Conservation (phyloP, 1,140 invertebrate genomes). For the Nautilus pompilius region DNA sequence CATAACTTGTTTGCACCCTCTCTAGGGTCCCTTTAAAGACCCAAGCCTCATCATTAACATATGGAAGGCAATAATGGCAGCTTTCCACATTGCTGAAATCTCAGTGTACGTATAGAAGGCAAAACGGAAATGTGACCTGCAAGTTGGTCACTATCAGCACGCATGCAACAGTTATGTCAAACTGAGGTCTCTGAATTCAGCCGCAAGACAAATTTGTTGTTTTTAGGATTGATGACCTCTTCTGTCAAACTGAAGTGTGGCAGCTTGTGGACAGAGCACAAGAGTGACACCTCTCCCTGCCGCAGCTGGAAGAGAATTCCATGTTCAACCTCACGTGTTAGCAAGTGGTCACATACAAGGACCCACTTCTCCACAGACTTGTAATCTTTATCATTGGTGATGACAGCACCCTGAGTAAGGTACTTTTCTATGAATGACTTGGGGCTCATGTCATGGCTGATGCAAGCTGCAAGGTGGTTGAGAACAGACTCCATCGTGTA, state of each 20-base stretch:
- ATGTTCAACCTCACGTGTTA: constrained; percentile 75
- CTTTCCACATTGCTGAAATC: no score
- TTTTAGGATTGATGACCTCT: constrained; percentile 92
- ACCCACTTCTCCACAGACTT: constrained; percentile 72
- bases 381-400: constrained; percentile 44
- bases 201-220: constrained; percentile 90
- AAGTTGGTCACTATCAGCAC: no score
- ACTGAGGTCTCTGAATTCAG: constrained; percentile 96
- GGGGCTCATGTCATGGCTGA: constrained; percentile 90
- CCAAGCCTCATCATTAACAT: no score
- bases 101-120: no score
- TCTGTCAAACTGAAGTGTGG: constrained; percentile 90
- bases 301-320: constrained; percentile 83
- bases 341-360: constrained; percentile 83
- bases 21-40: no score
- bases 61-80: no score
- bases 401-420: constrained; percentile 55
- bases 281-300: constrained; percentile 87
- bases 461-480: constrained; percentile 80
- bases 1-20: no score
- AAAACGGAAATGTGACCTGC: no score
- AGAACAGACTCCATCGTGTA: constrained; percentile 91
- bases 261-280: constrained; percentile 79
- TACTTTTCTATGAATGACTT: constrained; percentile 80
- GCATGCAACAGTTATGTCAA: no score